Evolutionary conservation across 2,113 vertebrate species (phyloP).

Genomic region (Gallinago paraguaiae): DNA sequence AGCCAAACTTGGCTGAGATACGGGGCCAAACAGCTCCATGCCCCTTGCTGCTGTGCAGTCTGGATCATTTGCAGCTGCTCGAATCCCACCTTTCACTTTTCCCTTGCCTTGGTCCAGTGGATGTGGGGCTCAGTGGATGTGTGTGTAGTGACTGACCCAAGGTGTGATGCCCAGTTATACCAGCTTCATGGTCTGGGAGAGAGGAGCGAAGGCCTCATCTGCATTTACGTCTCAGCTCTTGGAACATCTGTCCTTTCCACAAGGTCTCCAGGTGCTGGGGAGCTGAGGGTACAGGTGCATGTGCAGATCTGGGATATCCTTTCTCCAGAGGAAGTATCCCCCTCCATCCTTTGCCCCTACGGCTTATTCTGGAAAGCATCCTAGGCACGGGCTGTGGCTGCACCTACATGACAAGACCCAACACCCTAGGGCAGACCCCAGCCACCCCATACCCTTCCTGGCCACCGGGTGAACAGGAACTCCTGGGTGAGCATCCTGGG

Average conservation of each 20-base stretch:
- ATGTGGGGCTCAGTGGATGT: neutral
- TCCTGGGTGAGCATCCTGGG: neutral
- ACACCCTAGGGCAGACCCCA: neutral
- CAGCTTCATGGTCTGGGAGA: neutral
- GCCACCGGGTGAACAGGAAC: neutral
- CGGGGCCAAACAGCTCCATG: fast-evolving
- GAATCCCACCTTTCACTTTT: fast-evolving
- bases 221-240: neutral
- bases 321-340: fast-evolving
- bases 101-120: fast-evolving
- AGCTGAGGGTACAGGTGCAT: fast-evolving
- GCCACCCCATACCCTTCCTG: too few species aligned
- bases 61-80: neutral
- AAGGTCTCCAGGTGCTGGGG: neutral
- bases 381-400: neutral
- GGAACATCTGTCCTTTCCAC: neutral
- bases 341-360: neutral
- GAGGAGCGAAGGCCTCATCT: neutral
- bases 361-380: neutral
- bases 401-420: neutral
- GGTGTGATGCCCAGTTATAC: neutral
- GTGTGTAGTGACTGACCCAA: fast-evolving
- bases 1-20: fast-evolving
- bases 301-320: too few species aligned
- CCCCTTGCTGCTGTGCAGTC: neutral